phyloP scores from a whole-genome alignment of 2,113 vertebrate species.

The Merops nubicus region DNA sequence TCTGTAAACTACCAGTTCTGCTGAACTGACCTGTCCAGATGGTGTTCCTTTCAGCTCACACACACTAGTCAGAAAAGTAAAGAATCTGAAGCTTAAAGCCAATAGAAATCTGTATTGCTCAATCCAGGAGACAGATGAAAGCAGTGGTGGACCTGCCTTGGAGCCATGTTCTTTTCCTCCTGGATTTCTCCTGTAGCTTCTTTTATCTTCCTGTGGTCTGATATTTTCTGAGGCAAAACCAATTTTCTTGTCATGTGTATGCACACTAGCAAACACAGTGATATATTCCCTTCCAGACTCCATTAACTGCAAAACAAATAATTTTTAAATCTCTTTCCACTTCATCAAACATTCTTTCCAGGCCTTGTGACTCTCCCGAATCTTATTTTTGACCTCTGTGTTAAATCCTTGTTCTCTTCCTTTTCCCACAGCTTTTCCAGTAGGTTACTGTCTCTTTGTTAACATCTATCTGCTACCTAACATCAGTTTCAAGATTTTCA shows the following conservation, averaged over 20 bases:
- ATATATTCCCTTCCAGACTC: not conserved
- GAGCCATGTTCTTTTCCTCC: not conserved
- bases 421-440: not conserved
- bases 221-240: not conserved
- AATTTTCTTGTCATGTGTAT: not conserved
- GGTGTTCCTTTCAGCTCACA: not conserved
- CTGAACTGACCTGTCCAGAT: conserved; percentile 5
- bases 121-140: not conserved
- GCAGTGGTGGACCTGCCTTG: not conserved
- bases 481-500: not conserved
- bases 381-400: not conserved
- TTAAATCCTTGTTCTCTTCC: not conserved
- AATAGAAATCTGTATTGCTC: not conserved
- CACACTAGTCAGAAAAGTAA: not conserved
- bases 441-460: not conserved
- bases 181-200: not conserved
- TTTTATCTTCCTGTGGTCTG: not conserved
- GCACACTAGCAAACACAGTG: not conserved
- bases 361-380: not conserved
- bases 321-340: not conserved
- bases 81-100: not conserved
- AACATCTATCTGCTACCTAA: not conserved
- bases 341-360: not conserved
- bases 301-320: not conserved
- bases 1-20: not conserved